These are phyloP conservation scores for Spilosoma lubricipeda DNA, from an alignment of 2,888 invertebrate species.

Conservation along the genomic window DNA sequence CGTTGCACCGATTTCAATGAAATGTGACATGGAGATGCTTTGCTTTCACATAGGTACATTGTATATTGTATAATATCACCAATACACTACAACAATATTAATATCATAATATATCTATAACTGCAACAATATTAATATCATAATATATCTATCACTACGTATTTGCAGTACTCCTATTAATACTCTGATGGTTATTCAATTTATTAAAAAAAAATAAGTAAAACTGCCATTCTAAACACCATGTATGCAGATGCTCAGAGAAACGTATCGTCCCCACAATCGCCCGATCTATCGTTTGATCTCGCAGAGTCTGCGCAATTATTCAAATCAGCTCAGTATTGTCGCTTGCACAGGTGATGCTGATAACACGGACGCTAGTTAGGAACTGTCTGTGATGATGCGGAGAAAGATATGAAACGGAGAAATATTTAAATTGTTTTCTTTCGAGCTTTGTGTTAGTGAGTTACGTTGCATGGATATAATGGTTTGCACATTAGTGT, in stretches of 20 bases:
- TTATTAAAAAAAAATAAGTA: not conserved
- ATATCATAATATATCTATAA: too few relatives aligned
- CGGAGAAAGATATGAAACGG: slow-evolving; percentile 14
- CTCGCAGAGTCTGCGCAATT: slow-evolving; percentile 62
- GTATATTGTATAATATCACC: too few relatives aligned
- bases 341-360: slow-evolving; percentile 54
- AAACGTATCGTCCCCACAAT: slow-evolving; percentile 34
- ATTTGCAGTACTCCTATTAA: too few relatives aligned
- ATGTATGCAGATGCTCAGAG: slow-evolving; percentile 18
- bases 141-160: too few relatives aligned
- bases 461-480: not conserved
- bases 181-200: not conserved
- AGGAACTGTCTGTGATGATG: slow-evolving; percentile 30
- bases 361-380: slow-evolving; percentile 28
- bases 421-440: not conserved
- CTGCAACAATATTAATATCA: too few relatives aligned
- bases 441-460: not conserved
- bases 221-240: slow-evolving; percentile 12
- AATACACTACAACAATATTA: too few relatives aligned
- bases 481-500: not conserved
- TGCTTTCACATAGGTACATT: too few relatives aligned
- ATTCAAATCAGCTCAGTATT: slow-evolving; percentile 70
- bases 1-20: too few relatives aligned
- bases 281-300: slow-evolving; percentile 50
- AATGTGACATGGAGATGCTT: too few relatives aligned